A percentile compares a stretch with the other conserved stretches of the same genome.
phyloP scores from a whole-genome alignment of 2,888 invertebrate species.

The Aelia acuminata region DNA sequence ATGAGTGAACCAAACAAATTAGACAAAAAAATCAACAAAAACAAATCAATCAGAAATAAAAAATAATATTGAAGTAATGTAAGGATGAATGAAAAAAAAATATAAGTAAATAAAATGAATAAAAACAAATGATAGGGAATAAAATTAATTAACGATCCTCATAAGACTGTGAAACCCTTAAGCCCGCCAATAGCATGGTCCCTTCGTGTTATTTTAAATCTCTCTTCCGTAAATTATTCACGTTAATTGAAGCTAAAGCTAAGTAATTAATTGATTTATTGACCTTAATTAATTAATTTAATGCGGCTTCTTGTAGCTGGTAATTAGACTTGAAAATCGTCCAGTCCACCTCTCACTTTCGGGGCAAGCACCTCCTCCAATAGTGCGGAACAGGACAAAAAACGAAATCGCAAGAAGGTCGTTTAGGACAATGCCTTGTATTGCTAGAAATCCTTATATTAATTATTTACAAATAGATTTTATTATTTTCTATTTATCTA shows the following conservation, averaged over 20 bases:
- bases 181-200: background rate
- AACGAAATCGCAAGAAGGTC: slow-evolving; percentile 15
- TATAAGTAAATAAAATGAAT: too few species aligned
- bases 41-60: too few species aligned
- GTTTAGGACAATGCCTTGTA: slow-evolving; percentile 2
- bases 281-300: background rate
- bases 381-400: slow-evolving; percentile 8
- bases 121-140: too few species aligned
- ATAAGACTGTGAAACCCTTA: too few species aligned
- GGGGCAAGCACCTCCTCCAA: slow-evolving; percentile 30
- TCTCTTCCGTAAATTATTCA: background rate
- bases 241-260: background rate
- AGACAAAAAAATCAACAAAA: too few species aligned
- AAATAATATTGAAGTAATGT: too few species aligned
- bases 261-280: background rate
- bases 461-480: too few species aligned
- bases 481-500: too few species aligned
- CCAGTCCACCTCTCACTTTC: background rate
- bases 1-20: too few species aligned
- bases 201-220: background rate
- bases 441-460: background rate
- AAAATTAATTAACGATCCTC: too few species aligned
- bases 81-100: too few species aligned
- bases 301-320: background rate
- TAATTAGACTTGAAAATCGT: slow-evolving; percentile 16